Base-by-base conservation (phyloP, 2,797 vertebrate species). In the Siniperca scherzeri region DNA sequence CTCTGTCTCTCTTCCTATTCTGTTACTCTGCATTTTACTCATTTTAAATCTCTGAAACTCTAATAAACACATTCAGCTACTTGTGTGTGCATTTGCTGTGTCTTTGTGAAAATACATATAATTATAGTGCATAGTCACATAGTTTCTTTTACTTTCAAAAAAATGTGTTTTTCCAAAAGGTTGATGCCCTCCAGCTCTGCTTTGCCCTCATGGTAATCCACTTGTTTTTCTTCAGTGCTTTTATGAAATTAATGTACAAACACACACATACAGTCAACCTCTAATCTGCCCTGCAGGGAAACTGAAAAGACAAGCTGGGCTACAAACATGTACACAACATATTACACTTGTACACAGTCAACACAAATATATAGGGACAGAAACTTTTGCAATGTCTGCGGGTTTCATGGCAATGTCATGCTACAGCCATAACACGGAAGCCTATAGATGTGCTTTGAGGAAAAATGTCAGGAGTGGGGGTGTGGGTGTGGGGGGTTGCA, bases 381-480 rank as follows among this genome's bases (percentile, higher is more conserved):
- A 74, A 70, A 91, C 8, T 75, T 87, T 80, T 83, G 17, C 5
- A 0, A 61, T 40, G 72, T 85, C 88, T 81, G 77, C 2, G 36
- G 88, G 50, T 75, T 88, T 83, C n/a, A 73, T 89, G 82, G 56
- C 61, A 62, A 81, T 57, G 70, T 84, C 83, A 62, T 38, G 52
- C 81, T 53, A 44, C 48, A 76, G 40, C 82, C 38, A 40, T 81
- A 73, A 87, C 89, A 61, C 64, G 42, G 79, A 78, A 72, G 75
- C 87, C 85, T 85, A 82, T 85, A 84, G 87, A 91, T 72, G 84
- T 52, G 89, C 87, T 88, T 78, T 14, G 25, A 89, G 88, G 88
- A 87, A 85, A 85, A 80, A 88, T 82, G 77, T 92, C 89, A 91
- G 21, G 44, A 42, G 57, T 66, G 30, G 30, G 30, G 3, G 78